Evolutionary conservation across 2,113 vertebrate species (phyloP).

Genomic region (Cricetomys ansorgei): DNA sequence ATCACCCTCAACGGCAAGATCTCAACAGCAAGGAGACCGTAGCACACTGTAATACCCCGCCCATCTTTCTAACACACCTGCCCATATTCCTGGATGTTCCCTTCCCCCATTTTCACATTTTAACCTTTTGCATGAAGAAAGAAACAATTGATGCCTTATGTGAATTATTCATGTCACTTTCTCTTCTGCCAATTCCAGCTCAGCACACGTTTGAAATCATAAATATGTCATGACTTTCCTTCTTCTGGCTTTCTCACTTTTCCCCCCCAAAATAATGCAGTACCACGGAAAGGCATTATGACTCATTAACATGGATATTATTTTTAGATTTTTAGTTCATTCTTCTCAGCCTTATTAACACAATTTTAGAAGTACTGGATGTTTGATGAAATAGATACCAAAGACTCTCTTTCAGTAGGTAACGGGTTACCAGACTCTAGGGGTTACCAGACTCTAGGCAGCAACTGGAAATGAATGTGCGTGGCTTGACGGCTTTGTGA

Average conservation of each 20-base stretch:
- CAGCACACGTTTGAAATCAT: conserved; percentile 81
- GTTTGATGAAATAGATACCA: not conserved
- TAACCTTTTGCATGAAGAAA: conserved; percentile 86
- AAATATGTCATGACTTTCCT: conserved; percentile 84
- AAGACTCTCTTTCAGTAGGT: not conserved
- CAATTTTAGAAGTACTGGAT: conserved; percentile 22
- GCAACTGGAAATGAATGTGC: not conserved
- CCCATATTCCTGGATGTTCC: conserved; percentile 81
- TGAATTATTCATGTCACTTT: conserved; percentile 89
- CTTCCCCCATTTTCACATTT: conserved; percentile 82
- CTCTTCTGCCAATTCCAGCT: conserved; percentile 81
- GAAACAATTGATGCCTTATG: conserved; percentile 79
- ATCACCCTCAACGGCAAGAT: conserved; percentile 66
- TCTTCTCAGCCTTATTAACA: conserved; percentile 1
- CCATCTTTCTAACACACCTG: too few species aligned
- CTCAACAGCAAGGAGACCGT: conserved; percentile 72
- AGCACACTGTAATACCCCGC: conserved; percentile 53
- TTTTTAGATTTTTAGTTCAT: conserved; percentile 55
- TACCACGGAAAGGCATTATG: conserved; percentile 30
- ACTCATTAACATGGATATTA: conserved; percentile 58
- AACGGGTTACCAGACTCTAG: not conserved
- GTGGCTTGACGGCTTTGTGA: not conserved
- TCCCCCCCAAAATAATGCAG: not conserved
- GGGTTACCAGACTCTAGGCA: not conserved
- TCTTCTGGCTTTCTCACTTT: conserved; percentile 45